Conservation (phyloP, 2,888 invertebrate species). For the Dicranocentrus wangi region DNA sequence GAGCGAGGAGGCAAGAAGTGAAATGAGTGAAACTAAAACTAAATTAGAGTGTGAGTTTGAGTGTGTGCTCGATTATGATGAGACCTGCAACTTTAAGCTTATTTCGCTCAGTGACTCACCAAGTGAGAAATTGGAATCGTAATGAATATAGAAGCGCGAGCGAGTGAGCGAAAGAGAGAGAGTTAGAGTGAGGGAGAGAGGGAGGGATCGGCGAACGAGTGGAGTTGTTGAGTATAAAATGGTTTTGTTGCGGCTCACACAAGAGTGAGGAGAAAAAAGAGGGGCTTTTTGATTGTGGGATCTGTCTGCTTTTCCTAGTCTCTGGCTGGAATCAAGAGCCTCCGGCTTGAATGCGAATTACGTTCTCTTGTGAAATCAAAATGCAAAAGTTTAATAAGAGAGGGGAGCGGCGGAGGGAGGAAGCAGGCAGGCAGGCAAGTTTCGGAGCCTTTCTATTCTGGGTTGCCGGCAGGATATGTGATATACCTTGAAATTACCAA, state of each 20-base stretch:
- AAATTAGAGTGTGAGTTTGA: conserved; percentile 41
- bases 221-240: conserved; percentile 47
- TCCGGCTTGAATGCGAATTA: conserved; percentile 45
- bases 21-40: conserved; percentile 46
- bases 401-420: neutral
- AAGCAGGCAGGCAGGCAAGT: too few species aligned
- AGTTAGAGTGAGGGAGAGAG: too few species aligned
- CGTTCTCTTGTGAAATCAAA: conserved; percentile 39
- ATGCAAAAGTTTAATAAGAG: conserved; percentile 45
- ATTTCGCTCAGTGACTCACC: conserved; percentile 40
- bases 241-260: conserved; percentile 30
- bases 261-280: conserved; percentile 15
- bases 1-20: conserved; percentile 26
- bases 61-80: conserved; percentile 45
- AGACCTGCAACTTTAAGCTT: conserved; percentile 49
- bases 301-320: too few species aligned
- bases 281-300: neutral
- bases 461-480: too few species aligned
- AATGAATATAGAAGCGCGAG: conserved; percentile 48
- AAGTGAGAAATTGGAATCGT: conserved; percentile 59
- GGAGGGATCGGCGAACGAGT: too few species aligned
- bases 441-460: too few species aligned
- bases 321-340: conserved; percentile 25
- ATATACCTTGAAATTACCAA: conserved; percentile 10
- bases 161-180: too few species aligned